Evolutionary conservation across 2,113 vertebrate genomes (phyloP).

Genomic region (Festucalex cinctus): DNA sequence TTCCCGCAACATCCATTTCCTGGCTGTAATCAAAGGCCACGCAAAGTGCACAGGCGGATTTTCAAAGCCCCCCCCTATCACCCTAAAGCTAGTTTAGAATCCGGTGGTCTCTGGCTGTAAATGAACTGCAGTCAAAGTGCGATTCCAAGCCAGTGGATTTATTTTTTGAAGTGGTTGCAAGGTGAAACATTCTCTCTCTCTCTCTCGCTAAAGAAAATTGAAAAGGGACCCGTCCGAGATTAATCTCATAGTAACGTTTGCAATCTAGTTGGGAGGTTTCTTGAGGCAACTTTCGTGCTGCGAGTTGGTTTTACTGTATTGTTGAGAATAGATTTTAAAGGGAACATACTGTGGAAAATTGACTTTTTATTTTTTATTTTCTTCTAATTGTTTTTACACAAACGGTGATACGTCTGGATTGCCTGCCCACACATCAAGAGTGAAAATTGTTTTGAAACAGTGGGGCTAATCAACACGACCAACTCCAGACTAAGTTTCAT

Average conservation of each 20-base stretch:
- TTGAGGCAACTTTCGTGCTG: neutral
- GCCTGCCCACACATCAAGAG: neutral
- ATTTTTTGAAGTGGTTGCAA: conserved; percentile 6
- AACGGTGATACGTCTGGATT: neutral
- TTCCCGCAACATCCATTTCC: conserved; percentile 9
- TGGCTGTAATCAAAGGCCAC: conserved; percentile 41
- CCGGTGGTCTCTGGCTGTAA: conserved; percentile 15
- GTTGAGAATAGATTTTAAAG: neutral
- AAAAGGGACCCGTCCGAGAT: neutral
- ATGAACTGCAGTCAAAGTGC: conserved; percentile 1
- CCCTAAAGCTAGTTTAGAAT: conserved; percentile 12
- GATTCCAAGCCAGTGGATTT: conserved; percentile 1
- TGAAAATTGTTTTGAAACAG: neutral
- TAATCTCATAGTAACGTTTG: neutral
- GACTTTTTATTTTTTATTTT: too few species aligned
- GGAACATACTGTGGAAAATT: neutral
- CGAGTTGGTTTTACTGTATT: neutral
- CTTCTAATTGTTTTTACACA: neutral
- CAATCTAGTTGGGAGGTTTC: neutral
- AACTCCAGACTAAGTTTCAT: too few species aligned
- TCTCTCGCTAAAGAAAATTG: neutral
- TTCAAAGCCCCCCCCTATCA: neutral
- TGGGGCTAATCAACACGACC: too few species aligned
- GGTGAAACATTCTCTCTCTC: neutral
- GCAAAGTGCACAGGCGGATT: conserved; percentile 30